Base-by-base conservation (phyloP, 2,888 invertebrate species). In the Ennomos quercinarius region DNA sequence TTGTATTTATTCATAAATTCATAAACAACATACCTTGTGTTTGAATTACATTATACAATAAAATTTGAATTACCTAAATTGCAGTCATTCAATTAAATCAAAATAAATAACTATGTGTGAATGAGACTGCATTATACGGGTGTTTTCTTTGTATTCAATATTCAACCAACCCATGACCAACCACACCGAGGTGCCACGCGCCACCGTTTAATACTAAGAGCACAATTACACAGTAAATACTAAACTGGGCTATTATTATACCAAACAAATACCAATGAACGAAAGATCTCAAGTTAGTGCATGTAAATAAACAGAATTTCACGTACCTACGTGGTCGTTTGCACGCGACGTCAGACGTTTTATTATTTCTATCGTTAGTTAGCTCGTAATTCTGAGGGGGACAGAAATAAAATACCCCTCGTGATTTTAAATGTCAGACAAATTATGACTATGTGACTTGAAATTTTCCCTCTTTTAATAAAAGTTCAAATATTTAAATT, bases 211-310 rank as follows among this genome's bases (percentile, higher is more conserved):
- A 17, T 17, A 68, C 71, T n/a, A n/a, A n/a, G n/a, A n/a, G n/a
- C n/a, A n/a, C n/a, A n/a, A n/a, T n/a, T 2, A 17, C 17, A 17
- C 17, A 17, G 17, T 17, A 17, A 17, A 17, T n/a, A 70, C 75
- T 74, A 65, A 70, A 6, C 27, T 27, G 6, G 4, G 27, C 27
- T 64, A 65, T 47, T 63, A 63, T 70, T 69, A 68, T 68, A 70
- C 70, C 65, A 71, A 72, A 71, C 70, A 73, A 68, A 71, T 64
- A 66, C 56, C 61, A 46, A 65, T 70, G 65, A 70, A 72, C 64
- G 65, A 72, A 68, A 65, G 65, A 67, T 66, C n/a, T n/a, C 61
- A 63, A 51, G 49, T 56, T 47, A 53, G 52, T 53, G 27, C 6
- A 55, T 57, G 50, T 55, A 17, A 42, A 42, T 42, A 61, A 42